A percentile compares a stretch with the other conserved stretches of the same genome.
phyloP scores from a whole-genome alignment of 1,140 invertebrate genomes.

The Calliphora vicina region DNA sequence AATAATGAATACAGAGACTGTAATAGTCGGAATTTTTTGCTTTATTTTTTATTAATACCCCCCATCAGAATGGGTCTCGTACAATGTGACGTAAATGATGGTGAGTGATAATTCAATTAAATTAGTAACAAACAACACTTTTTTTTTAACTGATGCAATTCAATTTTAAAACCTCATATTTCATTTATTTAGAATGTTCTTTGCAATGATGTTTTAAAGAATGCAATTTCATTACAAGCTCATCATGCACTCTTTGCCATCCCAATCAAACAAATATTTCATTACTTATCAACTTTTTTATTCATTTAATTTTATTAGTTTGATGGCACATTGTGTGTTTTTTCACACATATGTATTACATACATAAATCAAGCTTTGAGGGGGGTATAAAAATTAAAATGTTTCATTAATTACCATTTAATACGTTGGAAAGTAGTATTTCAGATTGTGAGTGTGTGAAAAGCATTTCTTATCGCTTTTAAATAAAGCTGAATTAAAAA shows the following conservation, averaged over 20 bases:
- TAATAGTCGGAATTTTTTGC: neutral
- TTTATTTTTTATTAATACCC: neutral
- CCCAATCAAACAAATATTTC: neutral
- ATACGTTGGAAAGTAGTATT: neutral
- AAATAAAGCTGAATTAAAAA: neutral
- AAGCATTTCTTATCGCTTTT: neutral
- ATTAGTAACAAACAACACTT: neutral
- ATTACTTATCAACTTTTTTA: neutral
- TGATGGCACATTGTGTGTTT: neutral
- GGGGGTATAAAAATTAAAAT: neutral
- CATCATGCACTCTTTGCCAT: neutral
- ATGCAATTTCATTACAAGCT: neutral
- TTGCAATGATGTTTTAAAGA: neutral
- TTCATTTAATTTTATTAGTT: neutral
- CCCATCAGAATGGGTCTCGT: neutral
- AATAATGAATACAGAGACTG: neutral
- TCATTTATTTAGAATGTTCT: neutral
- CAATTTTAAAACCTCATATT: neutral
- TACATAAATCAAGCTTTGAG: neutral
- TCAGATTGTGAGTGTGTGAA: no score
- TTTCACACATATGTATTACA: neutral
- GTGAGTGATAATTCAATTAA: constrained; percentile 14
- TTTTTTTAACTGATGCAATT: neutral
- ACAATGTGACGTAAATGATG: neutral
- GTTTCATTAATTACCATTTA: neutral